A percentile compares a stretch with the other conserved stretches of the same genome.
Evolutionary conservation across 2,888 invertebrate species (phyloP).

Genomic region (Nymphalis polychloros): DNA sequence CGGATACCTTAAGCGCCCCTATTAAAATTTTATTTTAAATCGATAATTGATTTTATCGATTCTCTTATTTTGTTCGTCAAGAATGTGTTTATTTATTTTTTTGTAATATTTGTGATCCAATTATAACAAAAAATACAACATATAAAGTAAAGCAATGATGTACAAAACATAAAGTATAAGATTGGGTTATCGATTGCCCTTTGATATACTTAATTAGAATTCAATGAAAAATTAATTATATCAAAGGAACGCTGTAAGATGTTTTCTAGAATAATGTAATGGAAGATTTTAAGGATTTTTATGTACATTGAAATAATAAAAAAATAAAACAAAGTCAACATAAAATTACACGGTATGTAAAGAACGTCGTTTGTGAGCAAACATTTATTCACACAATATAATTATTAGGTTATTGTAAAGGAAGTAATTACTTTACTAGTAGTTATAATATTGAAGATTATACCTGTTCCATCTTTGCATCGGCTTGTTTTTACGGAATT

Average conservation of each 20-base stretch:
- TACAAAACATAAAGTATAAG: background rate
- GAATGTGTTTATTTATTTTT: background rate
- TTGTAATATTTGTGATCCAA: background rate
- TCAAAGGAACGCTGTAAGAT: conserved; percentile 7
- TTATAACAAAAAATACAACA: background rate
- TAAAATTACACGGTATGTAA: conserved; percentile 15
- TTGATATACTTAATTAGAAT: conserved; percentile 9
- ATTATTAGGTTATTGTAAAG: conserved; percentile 23
- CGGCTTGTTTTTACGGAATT: no score
- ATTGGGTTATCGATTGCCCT: background rate
- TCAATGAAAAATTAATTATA: conserved; percentile 7
- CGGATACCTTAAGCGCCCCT: conserved; percentile 15
- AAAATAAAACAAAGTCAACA: conserved; percentile 4
- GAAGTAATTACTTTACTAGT: conserved; percentile 1
- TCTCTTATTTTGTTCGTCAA: background rate
- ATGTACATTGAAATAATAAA: conserved; percentile 9
- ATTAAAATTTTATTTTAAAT: background rate
- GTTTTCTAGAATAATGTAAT: conserved; percentile 16
- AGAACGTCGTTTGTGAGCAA: no score
- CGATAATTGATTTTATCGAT: background rate
- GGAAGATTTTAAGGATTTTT: conserved; percentile 26
- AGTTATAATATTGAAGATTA: no score
- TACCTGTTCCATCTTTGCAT: no score
- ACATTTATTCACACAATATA: conserved; percentile 17
- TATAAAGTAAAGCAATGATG: background rate